Evolutionary conservation across 2,888 invertebrate genomes (phyloP).

Genomic region (Drosophila peninsularis): DNA sequence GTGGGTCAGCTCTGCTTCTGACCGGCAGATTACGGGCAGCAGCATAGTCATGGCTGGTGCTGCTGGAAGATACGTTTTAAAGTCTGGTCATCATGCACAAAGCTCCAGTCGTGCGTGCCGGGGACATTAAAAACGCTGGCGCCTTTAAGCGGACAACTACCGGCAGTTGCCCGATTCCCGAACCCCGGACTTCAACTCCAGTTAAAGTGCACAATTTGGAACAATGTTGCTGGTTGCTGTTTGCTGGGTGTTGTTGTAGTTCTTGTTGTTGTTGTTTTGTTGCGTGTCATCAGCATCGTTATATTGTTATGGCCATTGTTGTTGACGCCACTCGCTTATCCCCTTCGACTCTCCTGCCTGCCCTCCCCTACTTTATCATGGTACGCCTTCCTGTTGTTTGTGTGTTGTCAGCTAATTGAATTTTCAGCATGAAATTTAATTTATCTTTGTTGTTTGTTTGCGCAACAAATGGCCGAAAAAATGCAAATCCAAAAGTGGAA

Average conservation of each 20-base stretch:
- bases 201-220: slow-evolving; percentile 73
- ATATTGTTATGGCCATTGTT: slow-evolving; percentile 77
- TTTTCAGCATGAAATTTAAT: slow-evolving; percentile 80
- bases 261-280: slow-evolving; percentile 43
- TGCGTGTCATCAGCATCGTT: slow-evolving; percentile 77
- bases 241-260: slow-evolving; percentile 29
- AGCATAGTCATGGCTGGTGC: slow-evolving; percentile 24
- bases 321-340: slow-evolving; percentile 40
- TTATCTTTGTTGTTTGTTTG: slow-evolving; percentile 78
- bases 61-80: slow-evolving; percentile 40
- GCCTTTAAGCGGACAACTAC: slow-evolving; percentile 54
- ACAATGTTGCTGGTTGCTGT: slow-evolving; percentile 63
- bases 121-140: slow-evolving; percentile 63
- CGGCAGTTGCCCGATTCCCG: slow-evolving; percentile 7
- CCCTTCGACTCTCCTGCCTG: slow-evolving; percentile 6
- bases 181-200: slow-evolving; percentile 42
- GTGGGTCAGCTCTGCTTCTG: slow-evolving; percentile 16
- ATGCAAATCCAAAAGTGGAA: slow-evolving; percentile 54
- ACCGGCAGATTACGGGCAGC: slow-evolving; percentile 39
- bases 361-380: slow-evolving; percentile 3
- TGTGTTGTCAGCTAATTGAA: slow-evolving; percentile 80
- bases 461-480: slow-evolving; percentile 60
- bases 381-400: slow-evolving; percentile 37
- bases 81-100: slow-evolving; percentile 31
- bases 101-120: slow-evolving; percentile 64